phyloP scores from a whole-genome alignment of 2,797 vertebrate genomes.

The Euphonia xanthogaster region DNA sequence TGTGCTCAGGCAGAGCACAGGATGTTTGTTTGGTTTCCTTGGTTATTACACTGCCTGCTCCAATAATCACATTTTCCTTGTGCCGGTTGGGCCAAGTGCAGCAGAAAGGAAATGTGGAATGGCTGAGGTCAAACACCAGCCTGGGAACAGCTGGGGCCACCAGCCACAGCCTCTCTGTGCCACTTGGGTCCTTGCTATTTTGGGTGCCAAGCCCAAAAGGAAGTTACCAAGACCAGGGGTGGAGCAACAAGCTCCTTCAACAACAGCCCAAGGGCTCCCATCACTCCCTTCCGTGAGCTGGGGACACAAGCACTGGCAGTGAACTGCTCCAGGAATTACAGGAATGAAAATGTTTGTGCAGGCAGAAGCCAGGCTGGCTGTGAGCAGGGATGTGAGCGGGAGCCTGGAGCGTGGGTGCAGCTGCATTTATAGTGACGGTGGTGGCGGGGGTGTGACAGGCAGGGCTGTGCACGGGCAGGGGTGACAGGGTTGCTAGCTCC shows the following conservation, averaged over 20 bases:
- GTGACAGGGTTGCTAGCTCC: neutral
- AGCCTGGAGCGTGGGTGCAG: neutral
- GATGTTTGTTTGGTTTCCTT: conserved; percentile 73
- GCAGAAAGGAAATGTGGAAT: conserved; percentile 1
- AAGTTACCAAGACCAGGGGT: neutral
- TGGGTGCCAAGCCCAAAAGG: neutral
- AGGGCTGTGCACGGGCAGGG: neutral
- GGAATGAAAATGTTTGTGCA: conserved; percentile 58
- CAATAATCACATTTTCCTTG: conserved; percentile 64
- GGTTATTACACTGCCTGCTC: conserved; percentile 50
- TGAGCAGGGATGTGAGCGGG: neutral
- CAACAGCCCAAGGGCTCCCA: neutral
- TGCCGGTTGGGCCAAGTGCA: neutral
- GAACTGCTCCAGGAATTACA: conserved; percentile 19
- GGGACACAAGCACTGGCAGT: neutral
- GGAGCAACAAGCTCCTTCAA: neutral
- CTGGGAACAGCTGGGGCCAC: neutral
- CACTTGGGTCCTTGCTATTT: neutral
- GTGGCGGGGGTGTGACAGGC: neutral
- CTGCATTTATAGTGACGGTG: neutral
- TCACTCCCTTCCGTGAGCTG: neutral
- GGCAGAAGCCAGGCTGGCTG: conserved; percentile 49
- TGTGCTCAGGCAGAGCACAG: neutral
- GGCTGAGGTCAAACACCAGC: conserved; percentile 40
- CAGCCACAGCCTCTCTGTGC: neutral